A percentile compares a stretch with the other conserved stretches of the same genome.
phyloP scores from a whole-genome alignment of 2,113 vertebrate genomes.

The Callipepla californica region DNA sequence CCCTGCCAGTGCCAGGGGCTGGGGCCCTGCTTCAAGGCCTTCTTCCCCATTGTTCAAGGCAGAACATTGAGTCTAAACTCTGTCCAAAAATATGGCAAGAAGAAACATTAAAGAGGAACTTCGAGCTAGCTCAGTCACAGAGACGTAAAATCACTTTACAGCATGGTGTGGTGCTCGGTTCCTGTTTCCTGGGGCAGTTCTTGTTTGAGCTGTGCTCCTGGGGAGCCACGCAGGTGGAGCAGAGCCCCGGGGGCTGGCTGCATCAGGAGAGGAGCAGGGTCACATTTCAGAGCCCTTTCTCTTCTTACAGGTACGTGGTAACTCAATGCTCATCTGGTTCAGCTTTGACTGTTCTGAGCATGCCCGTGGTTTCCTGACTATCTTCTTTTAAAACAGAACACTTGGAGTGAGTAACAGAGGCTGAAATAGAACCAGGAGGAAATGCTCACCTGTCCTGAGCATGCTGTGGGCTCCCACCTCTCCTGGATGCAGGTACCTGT shows the following conservation, averaged over 20 bases:
- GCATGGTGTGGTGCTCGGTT: neutral
- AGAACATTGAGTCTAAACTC: neutral
- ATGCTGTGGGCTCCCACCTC: neutral
- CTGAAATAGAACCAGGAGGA: neutral
- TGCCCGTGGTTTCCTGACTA: neutral
- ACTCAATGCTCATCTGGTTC: neutral
- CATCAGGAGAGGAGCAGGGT: neutral
- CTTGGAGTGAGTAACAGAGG: neutral
- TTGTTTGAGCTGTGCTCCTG: fast-evolving
- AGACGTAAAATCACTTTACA: neutral
- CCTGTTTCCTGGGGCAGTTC: neutral
- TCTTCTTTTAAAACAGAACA: neutral
- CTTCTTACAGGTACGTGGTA: fast-evolving
- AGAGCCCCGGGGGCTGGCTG: no score
- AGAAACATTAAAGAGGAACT: conserved; percentile 45
- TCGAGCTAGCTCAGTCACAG: neutral
- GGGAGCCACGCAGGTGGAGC: no score
- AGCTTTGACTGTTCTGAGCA: neutral
- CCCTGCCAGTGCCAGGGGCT: neutral
- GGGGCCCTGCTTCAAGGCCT: neutral
- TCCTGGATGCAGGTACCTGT: fast-evolving
- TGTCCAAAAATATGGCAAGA: neutral
- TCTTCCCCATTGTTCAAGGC: neutral
- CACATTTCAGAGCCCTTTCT: neutral
- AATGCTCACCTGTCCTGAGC: neutral